phyloP scores from a whole-genome alignment of 2,888 invertebrate genomes.

The Pyrrhia umbra region DNA sequence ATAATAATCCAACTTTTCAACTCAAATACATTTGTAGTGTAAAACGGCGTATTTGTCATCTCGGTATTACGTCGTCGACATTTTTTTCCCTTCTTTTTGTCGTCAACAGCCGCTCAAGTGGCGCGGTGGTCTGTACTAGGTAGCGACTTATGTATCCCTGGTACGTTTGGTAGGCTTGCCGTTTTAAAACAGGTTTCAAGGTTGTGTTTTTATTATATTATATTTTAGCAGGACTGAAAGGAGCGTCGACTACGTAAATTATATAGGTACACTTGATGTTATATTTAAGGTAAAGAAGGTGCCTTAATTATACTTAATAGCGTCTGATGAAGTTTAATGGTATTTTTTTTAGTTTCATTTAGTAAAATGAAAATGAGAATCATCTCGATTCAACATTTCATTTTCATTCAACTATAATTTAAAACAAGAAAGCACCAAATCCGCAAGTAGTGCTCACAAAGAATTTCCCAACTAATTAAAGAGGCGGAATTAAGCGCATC shows the following conservation, averaged over 20 bases:
- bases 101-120: slow-evolving; percentile 65
- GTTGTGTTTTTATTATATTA: slow-evolving; percentile 16
- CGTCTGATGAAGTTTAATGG: not conserved
- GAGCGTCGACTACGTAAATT: not conserved
- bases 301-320: not conserved
- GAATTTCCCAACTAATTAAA: slow-evolving; percentile 41
- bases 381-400: too few species aligned
- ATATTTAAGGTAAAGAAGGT: not conserved
- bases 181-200: slow-evolving; percentile 32
- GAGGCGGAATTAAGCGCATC: slow-evolving; percentile 30
- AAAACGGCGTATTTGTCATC: slow-evolving; percentile 63
- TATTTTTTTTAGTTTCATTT: too few species aligned
- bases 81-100: slow-evolving; percentile 59
- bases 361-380: too few species aligned
- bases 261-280: not conserved
- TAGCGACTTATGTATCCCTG: slow-evolving; percentile 61
- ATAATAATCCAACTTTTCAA: slow-evolving; percentile 38
- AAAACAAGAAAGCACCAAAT: slow-evolving; percentile 18
- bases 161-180: slow-evolving; percentile 44
- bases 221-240: slow-evolving; percentile 1
- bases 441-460: slow-evolving; percentile 8
- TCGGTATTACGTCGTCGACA: slow-evolving; percentile 59
- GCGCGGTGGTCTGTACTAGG: slow-evolving; percentile 55
- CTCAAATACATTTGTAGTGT: slow-evolving; percentile 56
- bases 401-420: too few species aligned